Conservation (phyloP, 2,888 invertebrate species). For the Allophyes oxyacanthae region DNA sequence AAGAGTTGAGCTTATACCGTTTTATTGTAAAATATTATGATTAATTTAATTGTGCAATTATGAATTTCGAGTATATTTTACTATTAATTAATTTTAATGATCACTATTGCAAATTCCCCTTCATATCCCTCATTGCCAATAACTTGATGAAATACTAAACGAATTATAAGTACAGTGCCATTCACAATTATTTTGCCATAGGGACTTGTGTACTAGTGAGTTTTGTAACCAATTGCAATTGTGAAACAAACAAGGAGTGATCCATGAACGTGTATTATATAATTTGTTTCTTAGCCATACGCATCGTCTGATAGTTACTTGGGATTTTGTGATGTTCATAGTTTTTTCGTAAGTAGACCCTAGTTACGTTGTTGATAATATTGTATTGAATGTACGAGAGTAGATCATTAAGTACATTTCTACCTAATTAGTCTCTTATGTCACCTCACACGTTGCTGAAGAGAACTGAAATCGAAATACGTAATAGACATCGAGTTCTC, state of each 20-base stretch:
- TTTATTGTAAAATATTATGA: slow-evolving; percentile 70
- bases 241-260: slow-evolving; percentile 55
- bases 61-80: slow-evolving; percentile 61
- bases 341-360: slow-evolving; percentile 78
- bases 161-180: slow-evolving; percentile 64
- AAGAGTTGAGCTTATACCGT: slow-evolving; percentile 76
- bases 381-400: slow-evolving; percentile 77
- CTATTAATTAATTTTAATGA: slow-evolving; percentile 52
- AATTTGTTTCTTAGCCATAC: slow-evolving; percentile 72
- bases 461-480: slow-evolving; percentile 63
- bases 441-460: slow-evolving; percentile 76
- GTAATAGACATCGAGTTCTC: slow-evolving; percentile 62
- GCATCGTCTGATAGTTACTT: slow-evolving; percentile 59
- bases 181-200: slow-evolving; percentile 57
- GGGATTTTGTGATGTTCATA: slow-evolving; percentile 83
- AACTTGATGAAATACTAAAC: slow-evolving; percentile 49
- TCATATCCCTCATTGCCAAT: slow-evolving; percentile 63
- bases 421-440: slow-evolving; percentile 82
- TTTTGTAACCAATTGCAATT: slow-evolving; percentile 64
- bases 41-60: slow-evolving; percentile 73
- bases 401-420: slow-evolving; percentile 80
- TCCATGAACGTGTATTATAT: slow-evolving; percentile 48
- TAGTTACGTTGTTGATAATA: slow-evolving; percentile 84
- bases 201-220: slow-evolving; percentile 44
- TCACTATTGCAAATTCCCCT: slow-evolving; percentile 65